phyloP scores from a whole-genome alignment of 2,113 vertebrate species.

The Diadophis punctatus region DNA sequence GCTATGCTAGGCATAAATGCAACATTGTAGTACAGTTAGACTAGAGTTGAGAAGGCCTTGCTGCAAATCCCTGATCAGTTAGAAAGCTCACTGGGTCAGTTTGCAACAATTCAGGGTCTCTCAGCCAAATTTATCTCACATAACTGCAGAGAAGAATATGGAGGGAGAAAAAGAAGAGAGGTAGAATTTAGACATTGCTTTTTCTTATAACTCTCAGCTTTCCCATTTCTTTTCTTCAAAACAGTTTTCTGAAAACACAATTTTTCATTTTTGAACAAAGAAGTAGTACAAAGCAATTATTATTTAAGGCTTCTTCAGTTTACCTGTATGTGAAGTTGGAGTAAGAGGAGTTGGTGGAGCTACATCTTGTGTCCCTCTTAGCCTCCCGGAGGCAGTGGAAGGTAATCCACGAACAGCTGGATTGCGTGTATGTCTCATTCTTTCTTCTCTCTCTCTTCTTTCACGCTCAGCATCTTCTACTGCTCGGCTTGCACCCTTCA shows the following conservation, averaged over 20 bases:
- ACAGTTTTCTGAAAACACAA: not conserved
- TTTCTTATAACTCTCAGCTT: not conserved
- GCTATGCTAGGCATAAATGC: not conserved
- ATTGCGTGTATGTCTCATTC: slow-evolving; percentile 86
- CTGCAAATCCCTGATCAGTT: not conserved
- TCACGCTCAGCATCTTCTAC: slow-evolving; percentile 89
- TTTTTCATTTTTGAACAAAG: not conserved
- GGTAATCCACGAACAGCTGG: slow-evolving; percentile 82
- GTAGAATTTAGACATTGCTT: not conserved
- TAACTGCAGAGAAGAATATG: not conserved
- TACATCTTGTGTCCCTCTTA: slow-evolving; percentile 82
- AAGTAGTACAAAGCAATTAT: not conserved
- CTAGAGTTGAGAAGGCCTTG: not conserved
- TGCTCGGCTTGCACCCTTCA: slow-evolving; percentile 86
- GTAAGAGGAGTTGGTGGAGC: slow-evolving; percentile 87
- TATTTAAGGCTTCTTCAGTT: slow-evolving; percentile 13
- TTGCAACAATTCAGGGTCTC: not conserved
- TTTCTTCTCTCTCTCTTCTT: slow-evolving; percentile 88
- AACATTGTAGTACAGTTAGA: not conserved
- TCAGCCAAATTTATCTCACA: not conserved
- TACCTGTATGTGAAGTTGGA: slow-evolving; percentile 90
- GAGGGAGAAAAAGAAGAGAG: not conserved
- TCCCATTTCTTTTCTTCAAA: not conserved
- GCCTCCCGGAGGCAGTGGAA: slow-evolving; percentile 85
- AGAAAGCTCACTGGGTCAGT: not conserved